Evolutionary conservation across 1,140 invertebrate genomes (phyloP).

Genomic region (Drosophila takahashii): DNA sequence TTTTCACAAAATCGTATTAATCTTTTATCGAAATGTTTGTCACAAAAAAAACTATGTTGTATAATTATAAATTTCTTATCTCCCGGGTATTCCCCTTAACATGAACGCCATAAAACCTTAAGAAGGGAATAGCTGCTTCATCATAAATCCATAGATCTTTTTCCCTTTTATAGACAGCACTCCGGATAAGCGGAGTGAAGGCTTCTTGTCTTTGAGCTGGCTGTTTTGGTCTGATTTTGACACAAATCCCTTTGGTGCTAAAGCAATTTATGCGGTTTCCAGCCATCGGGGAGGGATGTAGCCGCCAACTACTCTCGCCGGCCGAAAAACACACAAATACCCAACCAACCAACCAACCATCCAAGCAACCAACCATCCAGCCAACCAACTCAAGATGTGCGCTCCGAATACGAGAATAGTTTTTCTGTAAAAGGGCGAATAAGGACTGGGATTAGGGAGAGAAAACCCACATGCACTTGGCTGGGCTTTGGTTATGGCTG

Average conservation of each 20-base stretch:
- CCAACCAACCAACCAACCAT: conserved; percentile 6
- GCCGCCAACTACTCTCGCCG: conserved; percentile 23
- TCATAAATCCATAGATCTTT: conserved; percentile 20
- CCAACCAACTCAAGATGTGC: conserved; percentile 45
- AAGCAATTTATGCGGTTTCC: conserved; percentile 79
- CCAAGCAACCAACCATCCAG: conserved; percentile 22
- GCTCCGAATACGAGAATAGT: conserved; percentile 45
- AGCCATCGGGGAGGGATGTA: conserved; percentile 32
- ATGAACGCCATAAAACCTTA: neutral
- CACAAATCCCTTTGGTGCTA: conserved; percentile 82
- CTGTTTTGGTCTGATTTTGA: conserved; percentile 76
- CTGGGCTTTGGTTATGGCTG: conserved; percentile 71
- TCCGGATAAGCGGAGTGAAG: conserved; percentile 27
- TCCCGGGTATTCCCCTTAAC: no score
- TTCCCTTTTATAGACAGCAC: conserved; percentile 20
- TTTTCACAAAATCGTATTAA: no score
- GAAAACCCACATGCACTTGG: conserved; percentile 57
- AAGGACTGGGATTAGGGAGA: conserved; percentile 15
- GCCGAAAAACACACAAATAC: conserved; percentile 29
- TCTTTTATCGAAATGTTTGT: no score
- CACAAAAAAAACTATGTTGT: no score
- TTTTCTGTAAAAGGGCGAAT: conserved; percentile 14
- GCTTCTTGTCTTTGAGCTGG: conserved; percentile 58
- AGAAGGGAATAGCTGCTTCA: conserved; percentile 28
- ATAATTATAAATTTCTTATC: no score